Conservation (phyloP, 2,797 vertebrate genomes). For the Gephyroberyx darwinii region DNA sequence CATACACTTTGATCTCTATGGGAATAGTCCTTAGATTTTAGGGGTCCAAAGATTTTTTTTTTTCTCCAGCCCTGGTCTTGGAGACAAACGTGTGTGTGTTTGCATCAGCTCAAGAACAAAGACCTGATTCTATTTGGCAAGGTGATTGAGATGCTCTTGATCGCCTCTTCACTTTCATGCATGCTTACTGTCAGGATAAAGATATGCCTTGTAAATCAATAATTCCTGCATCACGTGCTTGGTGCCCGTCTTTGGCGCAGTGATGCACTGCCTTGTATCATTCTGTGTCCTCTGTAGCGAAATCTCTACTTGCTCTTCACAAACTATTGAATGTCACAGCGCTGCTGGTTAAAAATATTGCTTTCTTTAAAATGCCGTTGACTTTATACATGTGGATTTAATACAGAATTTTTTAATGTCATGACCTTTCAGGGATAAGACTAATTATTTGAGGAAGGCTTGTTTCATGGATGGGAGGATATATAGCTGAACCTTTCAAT, state of each 20-base stretch:
- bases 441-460: constrained; percentile 78
- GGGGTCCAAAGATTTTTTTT: constrained; percentile 66
- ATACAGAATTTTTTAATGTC: constrained; percentile 83
- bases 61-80: constrained; percentile 56
- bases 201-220: constrained; percentile 82
- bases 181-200: constrained; percentile 75
- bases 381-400: constrained; percentile 80
- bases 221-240: constrained; percentile 65
- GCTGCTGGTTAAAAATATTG: constrained; percentile 75
- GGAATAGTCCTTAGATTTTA: constrained; percentile 74
- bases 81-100: constrained; percentile 60
- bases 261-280: constrained; percentile 62
- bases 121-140: constrained; percentile 65
- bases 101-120: constrained; percentile 65
- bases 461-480: constrained; percentile 68
- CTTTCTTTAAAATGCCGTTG: constrained; percentile 72
- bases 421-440: constrained; percentile 78
- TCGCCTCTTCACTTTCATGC: constrained; percentile 68
- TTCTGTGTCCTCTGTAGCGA: constrained; percentile 64
- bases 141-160: constrained; percentile 71
- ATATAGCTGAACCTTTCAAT: constrained; percentile 71
- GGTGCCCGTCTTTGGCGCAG: constrained; percentile 58
- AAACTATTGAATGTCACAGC: constrained; percentile 77
- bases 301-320: constrained; percentile 59
- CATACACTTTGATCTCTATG: constrained; percentile 75